These are phyloP conservation scores for Bos javanicus DNA, from an alignment of 2,113 vertebrate species.

Conservation along the genomic window DNA sequence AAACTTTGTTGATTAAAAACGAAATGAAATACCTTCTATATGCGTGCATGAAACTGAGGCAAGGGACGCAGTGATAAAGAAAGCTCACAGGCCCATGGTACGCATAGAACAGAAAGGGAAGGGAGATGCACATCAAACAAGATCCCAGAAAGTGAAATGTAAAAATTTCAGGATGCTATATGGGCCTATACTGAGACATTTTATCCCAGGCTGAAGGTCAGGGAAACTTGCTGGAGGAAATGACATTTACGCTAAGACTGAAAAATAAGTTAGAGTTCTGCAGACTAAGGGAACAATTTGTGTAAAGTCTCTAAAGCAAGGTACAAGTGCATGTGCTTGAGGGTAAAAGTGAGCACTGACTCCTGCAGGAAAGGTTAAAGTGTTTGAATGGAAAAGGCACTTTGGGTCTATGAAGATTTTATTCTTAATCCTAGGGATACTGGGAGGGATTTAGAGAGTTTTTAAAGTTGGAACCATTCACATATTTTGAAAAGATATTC, in stretches of 20 bases:
- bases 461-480: background rate
- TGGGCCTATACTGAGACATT: constrained; percentile 12
- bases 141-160: background rate
- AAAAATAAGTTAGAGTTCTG: constrained; percentile 48
- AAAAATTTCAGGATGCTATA: background rate
- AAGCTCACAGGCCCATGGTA: no score
- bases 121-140: background rate
- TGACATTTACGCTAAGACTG: constrained; percentile 48
- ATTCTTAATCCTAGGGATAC: background rate
- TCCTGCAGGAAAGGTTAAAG: background rate
- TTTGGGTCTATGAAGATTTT: background rate
- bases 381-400: background rate
- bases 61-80: background rate
- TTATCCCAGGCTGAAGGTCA: constrained; percentile 48
- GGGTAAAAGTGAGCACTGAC: background rate
- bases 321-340: background rate
- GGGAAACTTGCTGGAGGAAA: constrained; percentile 52
- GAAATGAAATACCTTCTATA: background rate
- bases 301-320: background rate
- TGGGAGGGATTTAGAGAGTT: background rate
- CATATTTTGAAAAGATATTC: background rate
- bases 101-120: background rate
- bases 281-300: constrained; percentile 1
- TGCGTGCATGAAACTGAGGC: no score
- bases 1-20: background rate